Percentiles rank a stretch among this genome's conserved stretches.
Evolutionary conservation across 2,113 vertebrate genomes (phyloP).

Genomic region (Gallinago media): DNA sequence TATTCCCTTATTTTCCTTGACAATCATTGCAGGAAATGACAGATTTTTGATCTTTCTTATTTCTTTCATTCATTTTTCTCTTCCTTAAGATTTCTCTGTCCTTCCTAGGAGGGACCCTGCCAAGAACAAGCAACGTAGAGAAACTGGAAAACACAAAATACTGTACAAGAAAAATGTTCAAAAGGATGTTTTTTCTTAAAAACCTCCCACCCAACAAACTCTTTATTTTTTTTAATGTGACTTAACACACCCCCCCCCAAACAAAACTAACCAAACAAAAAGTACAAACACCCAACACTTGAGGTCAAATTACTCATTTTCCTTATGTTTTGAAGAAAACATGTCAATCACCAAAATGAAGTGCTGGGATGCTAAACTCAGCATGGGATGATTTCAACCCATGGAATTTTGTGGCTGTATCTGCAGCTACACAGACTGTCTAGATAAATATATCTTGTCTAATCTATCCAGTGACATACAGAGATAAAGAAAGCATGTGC

Average conservation of each 20-base stretch:
- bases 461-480: neutral
- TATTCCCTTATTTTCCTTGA: neutral
- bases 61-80: neutral
- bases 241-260: neutral
- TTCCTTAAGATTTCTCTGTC: neutral
- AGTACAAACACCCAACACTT: neutral
- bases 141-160: neutral
- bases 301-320: neutral
- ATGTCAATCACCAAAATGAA: neutral
- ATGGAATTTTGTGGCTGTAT: neutral
- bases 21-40: neutral
- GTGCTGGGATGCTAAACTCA: constrained; percentile 4
- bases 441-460: constrained; percentile 46
- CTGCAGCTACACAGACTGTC: constrained; percentile 6
- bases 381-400: constrained; percentile 11
- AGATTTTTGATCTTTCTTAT: neutral
- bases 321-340: neutral
- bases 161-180: neutral
- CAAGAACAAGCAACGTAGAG: neutral
- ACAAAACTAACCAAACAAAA: neutral
- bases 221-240: neutral
- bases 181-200: neutral
- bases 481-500: constrained; percentile 41
- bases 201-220: accelerated
- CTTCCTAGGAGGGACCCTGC: neutral